phyloP scores from a whole-genome alignment of 2,888 invertebrate genomes.

The Opisthograptis luteolata region DNA sequence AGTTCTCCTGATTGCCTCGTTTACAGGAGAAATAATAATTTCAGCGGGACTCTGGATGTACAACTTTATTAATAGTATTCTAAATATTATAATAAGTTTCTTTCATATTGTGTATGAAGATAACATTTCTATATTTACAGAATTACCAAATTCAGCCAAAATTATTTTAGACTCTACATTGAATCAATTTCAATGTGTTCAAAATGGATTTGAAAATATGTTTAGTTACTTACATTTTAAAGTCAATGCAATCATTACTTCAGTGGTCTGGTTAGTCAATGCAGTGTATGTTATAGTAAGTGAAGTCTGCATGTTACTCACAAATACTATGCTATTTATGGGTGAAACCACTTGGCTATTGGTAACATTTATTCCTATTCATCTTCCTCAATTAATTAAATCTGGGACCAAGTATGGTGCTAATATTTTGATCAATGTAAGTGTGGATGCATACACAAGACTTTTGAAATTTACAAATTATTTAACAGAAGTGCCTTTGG shows the following conservation, averaged over 20 bases:
- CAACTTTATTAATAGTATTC: constrained; percentile 44
- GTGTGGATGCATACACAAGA: constrained; percentile 62
- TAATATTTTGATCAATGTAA: constrained; percentile 41
- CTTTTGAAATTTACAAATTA: constrained; percentile 71
- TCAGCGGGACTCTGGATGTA: constrained; percentile 51
- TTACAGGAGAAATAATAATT: constrained; percentile 68
- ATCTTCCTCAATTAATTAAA: constrained; percentile 63
- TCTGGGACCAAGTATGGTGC: constrained; percentile 48
- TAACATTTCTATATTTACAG: constrained; percentile 65
- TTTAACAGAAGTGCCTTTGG: constrained; percentile 76
- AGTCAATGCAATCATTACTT: constrained; percentile 40
- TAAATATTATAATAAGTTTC: constrained; percentile 54
- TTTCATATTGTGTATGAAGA: constrained; percentile 76
- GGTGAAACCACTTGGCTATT: constrained; percentile 72
- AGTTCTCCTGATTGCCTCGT: constrained; percentile 59
- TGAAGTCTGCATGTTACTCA: constrained; percentile 59
- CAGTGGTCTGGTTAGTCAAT: constrained; percentile 48
- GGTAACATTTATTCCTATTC: constrained; percentile 71
- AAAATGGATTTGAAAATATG: constrained; percentile 45
- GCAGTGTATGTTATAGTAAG: constrained; percentile 47
- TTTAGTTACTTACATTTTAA: constrained; percentile 44
- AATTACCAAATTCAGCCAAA: constrained; percentile 61
- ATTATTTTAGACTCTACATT: constrained; percentile 35
- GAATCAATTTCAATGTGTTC: constrained; percentile 37
- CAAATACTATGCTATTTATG: constrained; percentile 59